These are phyloP conservation scores for Bujurquina vittata DNA, from an alignment of 2,113 vertebrate species.

Conservation along the genomic window DNA sequence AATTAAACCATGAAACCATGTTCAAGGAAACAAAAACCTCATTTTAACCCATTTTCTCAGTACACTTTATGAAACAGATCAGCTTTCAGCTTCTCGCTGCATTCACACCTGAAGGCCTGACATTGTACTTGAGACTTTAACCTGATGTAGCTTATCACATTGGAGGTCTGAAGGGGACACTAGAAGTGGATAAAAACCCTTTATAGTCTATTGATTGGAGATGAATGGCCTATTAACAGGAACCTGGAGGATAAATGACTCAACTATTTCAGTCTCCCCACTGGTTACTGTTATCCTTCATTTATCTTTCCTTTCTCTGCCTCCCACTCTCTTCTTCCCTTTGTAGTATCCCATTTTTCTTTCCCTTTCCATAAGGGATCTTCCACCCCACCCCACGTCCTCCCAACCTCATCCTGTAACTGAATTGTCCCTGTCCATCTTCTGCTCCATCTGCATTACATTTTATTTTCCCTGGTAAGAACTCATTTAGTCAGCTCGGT, in stretches of 20 bases:
- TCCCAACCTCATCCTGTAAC: neutral
- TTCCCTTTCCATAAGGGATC: neutral
- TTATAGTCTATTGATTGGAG: slow-evolving; percentile 37
- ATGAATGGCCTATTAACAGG: slow-evolving; percentile 30
- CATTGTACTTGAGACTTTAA: slow-evolving; percentile 4
- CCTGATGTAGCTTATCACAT: slow-evolving; percentile 20
- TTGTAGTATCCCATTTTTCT: neutral
- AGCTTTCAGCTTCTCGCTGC: neutral
- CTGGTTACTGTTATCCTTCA: neutral
- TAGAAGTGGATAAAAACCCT: slow-evolving; percentile 25
- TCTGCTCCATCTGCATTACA: neutral
- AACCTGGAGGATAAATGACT: slow-evolving; percentile 24
- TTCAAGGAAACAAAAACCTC: slow-evolving; percentile 1
- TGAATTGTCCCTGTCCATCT: slow-evolving; percentile 29
- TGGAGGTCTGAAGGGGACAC: slow-evolving; percentile 22
- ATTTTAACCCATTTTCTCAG: neutral
- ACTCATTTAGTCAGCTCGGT: slow-evolving; percentile 36
- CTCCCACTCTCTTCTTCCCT: neutral
- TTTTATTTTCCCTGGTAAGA: slow-evolving; percentile 31
- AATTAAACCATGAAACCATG: neutral
- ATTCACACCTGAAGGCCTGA: slow-evolving; percentile 9
- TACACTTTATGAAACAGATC: neutral
- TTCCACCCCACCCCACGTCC: neutral
- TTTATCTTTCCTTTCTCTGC: neutral
- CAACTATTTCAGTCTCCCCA: neutral